Evolutionary conservation across 2,797 vertebrate species (phyloP).

Genomic region (Buphagus erythrorhynchus): DNA sequence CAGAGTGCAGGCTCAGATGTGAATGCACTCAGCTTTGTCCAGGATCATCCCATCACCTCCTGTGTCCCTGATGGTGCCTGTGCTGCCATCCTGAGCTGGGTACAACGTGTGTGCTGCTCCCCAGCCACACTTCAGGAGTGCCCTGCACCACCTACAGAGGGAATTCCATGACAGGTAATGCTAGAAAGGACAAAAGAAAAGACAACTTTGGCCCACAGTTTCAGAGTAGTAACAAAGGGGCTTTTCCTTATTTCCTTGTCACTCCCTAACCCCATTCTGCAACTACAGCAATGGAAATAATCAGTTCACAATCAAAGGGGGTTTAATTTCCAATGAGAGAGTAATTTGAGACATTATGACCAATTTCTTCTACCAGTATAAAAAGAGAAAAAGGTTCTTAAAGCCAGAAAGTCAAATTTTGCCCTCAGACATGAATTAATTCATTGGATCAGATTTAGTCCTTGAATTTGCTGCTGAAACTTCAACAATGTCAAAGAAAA

Average conservation of each 20-base stretch:
- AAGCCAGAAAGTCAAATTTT: not conserved
- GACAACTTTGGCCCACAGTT: not conserved
- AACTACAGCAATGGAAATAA: not conserved
- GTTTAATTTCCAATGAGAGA: not conserved
- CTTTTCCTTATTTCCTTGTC: not conserved
- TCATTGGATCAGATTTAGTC: not conserved
- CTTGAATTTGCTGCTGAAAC: conserved; percentile 5
- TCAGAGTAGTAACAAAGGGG: not conserved
- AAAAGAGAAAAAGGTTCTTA: not conserved
- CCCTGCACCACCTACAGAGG: not conserved
- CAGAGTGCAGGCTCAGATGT: not conserved
- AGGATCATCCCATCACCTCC: not conserved
- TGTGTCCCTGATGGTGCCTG: not conserved
- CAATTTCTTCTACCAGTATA: not conserved
- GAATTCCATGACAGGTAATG: not conserved
- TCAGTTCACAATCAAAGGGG: not conserved
- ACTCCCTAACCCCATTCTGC: not conserved
- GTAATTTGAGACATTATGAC: not conserved
- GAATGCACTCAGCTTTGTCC: not conserved
- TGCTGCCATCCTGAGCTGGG: not conserved
- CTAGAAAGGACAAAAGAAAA: not conserved
- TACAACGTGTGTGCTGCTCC: fast-evolving
- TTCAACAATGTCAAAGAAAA: not conserved
- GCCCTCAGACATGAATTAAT: not conserved
- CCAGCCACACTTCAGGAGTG: not conserved